These are phyloP conservation scores for Troides helena DNA, from an alignment of 2,888 invertebrate genomes.

Conservation along the genomic window DNA sequence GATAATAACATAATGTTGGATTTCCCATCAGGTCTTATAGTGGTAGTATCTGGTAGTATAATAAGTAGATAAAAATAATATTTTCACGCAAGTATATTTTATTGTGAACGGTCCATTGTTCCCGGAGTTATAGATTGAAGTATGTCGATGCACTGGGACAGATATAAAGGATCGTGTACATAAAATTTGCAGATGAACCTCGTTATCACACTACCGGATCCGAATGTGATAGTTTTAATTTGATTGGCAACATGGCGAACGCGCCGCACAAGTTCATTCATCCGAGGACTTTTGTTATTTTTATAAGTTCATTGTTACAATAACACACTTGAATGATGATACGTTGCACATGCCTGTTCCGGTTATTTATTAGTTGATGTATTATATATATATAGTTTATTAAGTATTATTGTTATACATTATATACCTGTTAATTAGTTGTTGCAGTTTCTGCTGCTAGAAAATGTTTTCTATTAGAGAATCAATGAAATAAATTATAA, in stretches of 20 bases:
- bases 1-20: too few relatives aligned
- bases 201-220: conserved; percentile 17
- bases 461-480: too few relatives aligned
- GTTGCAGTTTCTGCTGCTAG: too few relatives aligned
- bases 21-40: too few relatives aligned
- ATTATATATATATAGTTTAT: background rate
- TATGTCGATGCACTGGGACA: background rate
- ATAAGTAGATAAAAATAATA: too few relatives aligned
- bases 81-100: too few relatives aligned
- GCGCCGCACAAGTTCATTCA: conserved; percentile 15
- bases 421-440: background rate
- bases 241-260: conserved; percentile 18
- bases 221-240: conserved; percentile 20
- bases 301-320: conserved; percentile 10
- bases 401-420: background rate
- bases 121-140: too few relatives aligned
- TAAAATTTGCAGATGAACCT: conserved; percentile 3
- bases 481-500: too few relatives aligned
- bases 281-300: conserved; percentile 6
- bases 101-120: background rate
- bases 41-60: too few relatives aligned
- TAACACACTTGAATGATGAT: conserved; percentile 10
- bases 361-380: background rate
- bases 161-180: conserved; percentile 2
- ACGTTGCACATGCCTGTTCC: background rate